Evolutionary conservation across 2,888 invertebrate species (phyloP), one percentile per base, ranked within the genome.

Genomic region (Temnothorax ravouxi): DNA sequence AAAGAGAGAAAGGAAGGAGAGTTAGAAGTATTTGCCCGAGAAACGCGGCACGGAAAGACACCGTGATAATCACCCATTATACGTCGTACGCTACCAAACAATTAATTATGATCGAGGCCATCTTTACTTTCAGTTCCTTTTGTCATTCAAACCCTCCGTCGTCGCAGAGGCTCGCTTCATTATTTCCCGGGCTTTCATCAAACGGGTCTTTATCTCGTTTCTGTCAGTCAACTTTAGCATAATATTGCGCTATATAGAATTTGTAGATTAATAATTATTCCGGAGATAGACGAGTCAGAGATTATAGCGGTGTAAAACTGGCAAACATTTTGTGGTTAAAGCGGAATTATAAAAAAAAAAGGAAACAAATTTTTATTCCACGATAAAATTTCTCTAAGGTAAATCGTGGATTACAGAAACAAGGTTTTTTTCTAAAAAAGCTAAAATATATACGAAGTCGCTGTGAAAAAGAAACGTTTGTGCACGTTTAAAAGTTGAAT

Each of bases 41-140:
- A 71, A 15, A 54, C 18, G 25, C 25, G 59, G 4, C 29, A 25
- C 38, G 13, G 5, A n/a, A 41, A 9, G 59, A 52, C 41, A 54
- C 47, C 21, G 29, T 59, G 83, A 71, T 79, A 56, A 77, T 62
- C 79, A 56, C 9, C 9, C 44, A 47, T 25, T 59, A 38, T 44
- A 54, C 18, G 41, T 34, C 69, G 25, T 13, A 50, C 29, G 29
- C 64, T n/a, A 62, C 38, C 64, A 50, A 81, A 50, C 82, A 74
- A 83, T 74, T 84, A 84, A 84, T 84, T 83, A 84, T 67, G 67
- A 75, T 83, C 52, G 61, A 38, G 59, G n/a, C 50, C 47, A 29
- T 66, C 38, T 61, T 64, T 47, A 29, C 38, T 47, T 66, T 67
- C 41, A 34, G 47, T 50, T 66, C 62, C 64, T 34, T 82, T 82